A percentile compares a stretch with the other conserved stretches of the same genome.
These are phyloP conservation scores for Ramphastos sulfuratus DNA, from an alignment of 2,113 vertebrate genomes.

Conservation along the genomic window DNA sequence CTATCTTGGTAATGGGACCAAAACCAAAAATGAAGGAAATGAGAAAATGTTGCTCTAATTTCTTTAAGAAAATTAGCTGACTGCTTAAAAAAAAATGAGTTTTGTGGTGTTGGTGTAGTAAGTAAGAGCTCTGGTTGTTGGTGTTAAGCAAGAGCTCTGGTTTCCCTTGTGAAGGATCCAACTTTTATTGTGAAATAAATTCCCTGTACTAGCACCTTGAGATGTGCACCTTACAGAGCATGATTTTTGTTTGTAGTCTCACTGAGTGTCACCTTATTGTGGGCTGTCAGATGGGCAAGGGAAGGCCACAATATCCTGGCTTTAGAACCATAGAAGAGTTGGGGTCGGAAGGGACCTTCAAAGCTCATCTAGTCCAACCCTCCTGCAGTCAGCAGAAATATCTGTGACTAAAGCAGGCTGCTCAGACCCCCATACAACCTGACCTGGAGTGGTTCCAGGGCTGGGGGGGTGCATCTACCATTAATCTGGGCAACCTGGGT, in stretches of 20 bases:
- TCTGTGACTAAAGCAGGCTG: too few species aligned
- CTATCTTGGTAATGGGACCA: background rate
- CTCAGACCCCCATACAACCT: too few species aligned
- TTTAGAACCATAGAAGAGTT: background rate
- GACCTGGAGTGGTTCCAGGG: too few species aligned
- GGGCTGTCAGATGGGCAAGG: background rate
- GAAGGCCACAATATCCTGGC: background rate
- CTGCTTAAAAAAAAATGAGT: background rate
- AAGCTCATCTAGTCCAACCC: too few species aligned
- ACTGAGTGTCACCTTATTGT: background rate
- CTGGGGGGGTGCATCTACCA: too few species aligned
- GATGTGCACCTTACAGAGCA: background rate
- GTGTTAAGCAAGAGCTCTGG: too few species aligned
- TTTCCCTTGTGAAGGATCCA: background rate
- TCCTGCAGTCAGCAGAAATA: too few species aligned
- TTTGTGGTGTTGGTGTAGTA: background rate
- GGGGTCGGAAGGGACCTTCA: too few species aligned
- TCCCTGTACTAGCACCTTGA: background rate
- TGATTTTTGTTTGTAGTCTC: background rate
- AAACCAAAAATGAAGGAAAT: background rate
- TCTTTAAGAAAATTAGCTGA: background rate
- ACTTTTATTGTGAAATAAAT: background rate
- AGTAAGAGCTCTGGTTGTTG: background rate
- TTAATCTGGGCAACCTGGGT: too few species aligned
- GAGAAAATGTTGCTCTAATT: background rate